A percentile compares a stretch with the other conserved stretches of the same genome.
These are phyloP conservation scores for Dryobotodes eremita DNA, from an alignment of 2,888 invertebrate species.

Conservation along the genomic window DNA sequence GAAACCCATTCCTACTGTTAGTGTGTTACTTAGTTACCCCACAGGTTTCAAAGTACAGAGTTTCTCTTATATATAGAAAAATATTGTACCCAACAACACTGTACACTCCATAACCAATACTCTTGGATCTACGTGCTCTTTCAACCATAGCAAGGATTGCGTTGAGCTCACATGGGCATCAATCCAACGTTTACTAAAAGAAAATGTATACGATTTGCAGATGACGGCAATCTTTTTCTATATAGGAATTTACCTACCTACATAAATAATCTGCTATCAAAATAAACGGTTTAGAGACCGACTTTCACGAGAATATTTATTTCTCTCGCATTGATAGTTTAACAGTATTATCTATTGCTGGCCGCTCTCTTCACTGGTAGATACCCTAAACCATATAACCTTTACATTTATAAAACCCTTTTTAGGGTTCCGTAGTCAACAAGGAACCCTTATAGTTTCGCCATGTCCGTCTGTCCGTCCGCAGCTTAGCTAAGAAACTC, in stretches of 20 bases:
- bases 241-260: not conserved
- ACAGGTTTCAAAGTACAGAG: not conserved
- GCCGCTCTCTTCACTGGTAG: too few species aligned
- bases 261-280: not conserved
- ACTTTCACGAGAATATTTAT: too few species aligned
- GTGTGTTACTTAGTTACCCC: too few species aligned
- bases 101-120: constrained; percentile 11
- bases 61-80: not conserved
- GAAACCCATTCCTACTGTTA: too few species aligned
- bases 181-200: constrained; percentile 23
- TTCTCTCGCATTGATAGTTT: too few species aligned
- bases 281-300: too few species aligned
- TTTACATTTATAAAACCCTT: not conserved
- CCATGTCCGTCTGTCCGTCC: too few species aligned
- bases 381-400: not conserved
- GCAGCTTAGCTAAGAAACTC: too few species aligned
- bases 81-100: not conserved
- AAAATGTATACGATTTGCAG: not conserved
- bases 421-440: too few species aligned
- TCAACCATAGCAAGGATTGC: constrained; percentile 38
- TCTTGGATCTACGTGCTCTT: constrained; percentile 39
- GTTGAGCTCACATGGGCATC: constrained; percentile 31
- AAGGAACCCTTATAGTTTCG: too few species aligned
- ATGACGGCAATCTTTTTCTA: not conserved
- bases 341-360: not conserved